phyloP scores from a whole-genome alignment of 2,113 vertebrate species.

The Pipra filicauda region DNA sequence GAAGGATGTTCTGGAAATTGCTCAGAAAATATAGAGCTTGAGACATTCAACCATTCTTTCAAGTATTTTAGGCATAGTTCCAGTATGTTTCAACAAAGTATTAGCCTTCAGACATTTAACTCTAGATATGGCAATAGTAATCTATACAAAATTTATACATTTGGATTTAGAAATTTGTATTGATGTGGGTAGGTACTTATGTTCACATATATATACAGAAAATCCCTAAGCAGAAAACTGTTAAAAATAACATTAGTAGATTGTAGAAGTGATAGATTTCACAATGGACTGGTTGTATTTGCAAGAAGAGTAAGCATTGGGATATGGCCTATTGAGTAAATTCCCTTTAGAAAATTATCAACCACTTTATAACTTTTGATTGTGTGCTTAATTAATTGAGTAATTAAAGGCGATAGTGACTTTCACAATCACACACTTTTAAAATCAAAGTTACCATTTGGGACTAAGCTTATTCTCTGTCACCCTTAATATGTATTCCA shows the following conservation, averaged over 20 bases:
- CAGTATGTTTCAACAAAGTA: neutral
- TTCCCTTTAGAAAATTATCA: neutral
- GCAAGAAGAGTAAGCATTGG: neutral
- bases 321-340: neutral
- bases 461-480: neutral
- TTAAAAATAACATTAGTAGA: neutral
- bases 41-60: neutral
- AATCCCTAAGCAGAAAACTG: neutral
- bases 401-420: neutral
- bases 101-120: neutral
- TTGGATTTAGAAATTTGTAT: neutral
- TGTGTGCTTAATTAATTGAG: conserved; percentile 17
- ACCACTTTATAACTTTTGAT: neutral
- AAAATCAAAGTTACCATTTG: neutral
- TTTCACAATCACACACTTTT: neutral
- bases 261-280: neutral
- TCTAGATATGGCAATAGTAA: neutral
- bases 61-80: neutral
- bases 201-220: neutral
- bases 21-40: neutral
- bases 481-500: neutral
- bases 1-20: neutral
- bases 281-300: neutral
- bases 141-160: neutral
- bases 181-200: neutral